Conservation (phyloP, 2,113 vertebrate genomes). For the Todiramphus chloris region DNA sequence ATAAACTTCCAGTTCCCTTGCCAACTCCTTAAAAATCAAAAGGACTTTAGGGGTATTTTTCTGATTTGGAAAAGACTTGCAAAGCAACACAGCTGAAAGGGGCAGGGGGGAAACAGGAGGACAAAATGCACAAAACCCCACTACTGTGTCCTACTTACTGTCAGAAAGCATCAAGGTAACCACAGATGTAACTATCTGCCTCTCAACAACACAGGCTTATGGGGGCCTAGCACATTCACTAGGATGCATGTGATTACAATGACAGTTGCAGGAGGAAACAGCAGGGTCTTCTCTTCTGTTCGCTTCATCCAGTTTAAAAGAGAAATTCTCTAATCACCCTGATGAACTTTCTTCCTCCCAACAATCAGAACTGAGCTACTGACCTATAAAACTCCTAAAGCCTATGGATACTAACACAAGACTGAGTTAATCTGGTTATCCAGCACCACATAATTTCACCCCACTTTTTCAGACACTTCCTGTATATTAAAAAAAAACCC, state of each 20-base stretch:
- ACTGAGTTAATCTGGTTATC: background rate
- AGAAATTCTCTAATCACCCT: background rate
- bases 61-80: background rate
- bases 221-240: background rate
- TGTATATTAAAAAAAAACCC: background rate
- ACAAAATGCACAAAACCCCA: background rate
- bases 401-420: background rate
- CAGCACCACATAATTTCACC: background rate
- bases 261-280: background rate
- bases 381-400: background rate
- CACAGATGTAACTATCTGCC: fast-evolving
- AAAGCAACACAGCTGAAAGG: background rate
- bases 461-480: background rate
- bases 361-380: background rate
- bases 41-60: background rate
- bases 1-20: background rate
- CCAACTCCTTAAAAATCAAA: background rate
- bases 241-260: background rate
- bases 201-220: background rate
- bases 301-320: background rate
- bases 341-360: background rate
- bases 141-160: background rate
- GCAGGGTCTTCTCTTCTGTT: background rate
- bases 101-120: background rate
- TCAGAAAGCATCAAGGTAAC: background rate